Percentiles rank a stretch among this genome's conserved stretches.
These are phyloP conservation scores for Oncorhynchus nerka DNA, from an alignment of 2,113 vertebrate genomes.

Conservation along the genomic window DNA sequence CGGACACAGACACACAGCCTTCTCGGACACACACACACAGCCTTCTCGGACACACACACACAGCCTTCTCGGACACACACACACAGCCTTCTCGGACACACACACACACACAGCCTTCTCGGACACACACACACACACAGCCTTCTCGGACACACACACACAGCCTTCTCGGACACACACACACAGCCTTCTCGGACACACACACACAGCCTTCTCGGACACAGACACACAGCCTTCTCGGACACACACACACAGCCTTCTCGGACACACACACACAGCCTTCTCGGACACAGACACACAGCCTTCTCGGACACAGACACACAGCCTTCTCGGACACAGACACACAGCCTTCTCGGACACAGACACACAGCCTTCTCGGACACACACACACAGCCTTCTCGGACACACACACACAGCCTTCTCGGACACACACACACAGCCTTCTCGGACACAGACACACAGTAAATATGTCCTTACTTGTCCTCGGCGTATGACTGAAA, in stretches of 20 bases:
- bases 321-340: background rate
- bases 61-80: background rate
- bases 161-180: background rate
- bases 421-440: background rate
- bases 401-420: background rate
- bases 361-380: background rate
- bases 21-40: background rate
- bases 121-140: background rate
- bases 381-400: background rate
- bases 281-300: background rate
- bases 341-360: background rate
- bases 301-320: background rate
- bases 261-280: background rate
- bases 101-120: background rate
- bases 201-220: background rate
- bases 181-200: too few relatives aligned
- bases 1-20: background rate
- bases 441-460: background rate
- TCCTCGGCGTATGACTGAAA: conserved; percentile 62
- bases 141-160: background rate
- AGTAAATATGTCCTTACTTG: conserved; percentile 67
- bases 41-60: background rate
- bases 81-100: too few relatives aligned
- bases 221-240: background rate
- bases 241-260: background rate